These are phyloP conservation scores for Gadus macrocephalus DNA, from an alignment of 2,113 vertebrate species.

Conservation along the genomic window DNA sequence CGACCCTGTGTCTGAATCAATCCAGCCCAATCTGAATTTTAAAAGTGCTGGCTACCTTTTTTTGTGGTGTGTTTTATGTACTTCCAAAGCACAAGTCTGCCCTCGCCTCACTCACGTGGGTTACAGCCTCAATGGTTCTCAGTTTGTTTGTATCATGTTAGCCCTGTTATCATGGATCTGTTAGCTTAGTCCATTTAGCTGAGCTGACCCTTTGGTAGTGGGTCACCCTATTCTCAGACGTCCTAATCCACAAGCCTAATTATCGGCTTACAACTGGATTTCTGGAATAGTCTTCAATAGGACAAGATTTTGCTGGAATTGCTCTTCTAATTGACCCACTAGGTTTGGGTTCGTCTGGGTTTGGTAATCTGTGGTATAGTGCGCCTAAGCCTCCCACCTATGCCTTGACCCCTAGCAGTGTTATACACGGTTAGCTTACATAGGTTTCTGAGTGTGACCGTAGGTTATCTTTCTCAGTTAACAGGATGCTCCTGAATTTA, in stretches of 20 bases:
- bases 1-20: no score
- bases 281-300: constrained; percentile 38
- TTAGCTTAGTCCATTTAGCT: constrained; percentile 19
- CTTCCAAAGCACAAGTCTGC: background rate
- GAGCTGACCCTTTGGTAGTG: constrained; percentile 36
- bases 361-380: no score
- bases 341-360: constrained; percentile 6
- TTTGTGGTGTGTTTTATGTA: no score
- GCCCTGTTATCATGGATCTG: constrained; percentile 21
- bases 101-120: background rate
- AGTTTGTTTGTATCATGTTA: constrained; percentile 27
- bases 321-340: constrained; percentile 19
- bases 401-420: no score
- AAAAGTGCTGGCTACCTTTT: no score
- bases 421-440: no score
- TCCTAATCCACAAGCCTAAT: constrained; percentile 52
- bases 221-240: constrained; percentile 49
- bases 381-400: no score
- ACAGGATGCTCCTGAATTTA: no score
- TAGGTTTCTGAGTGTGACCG: no score
- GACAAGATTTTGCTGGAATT: constrained; percentile 23
- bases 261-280: constrained; percentile 47
- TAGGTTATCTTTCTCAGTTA: no score
- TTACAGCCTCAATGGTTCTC: constrained; percentile 14
- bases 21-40: no score